Evolutionary conservation across 2,888 invertebrate genomes (phyloP), one percentile per base, ranked within the genome.

Genomic region (Philereme transversata): DNA sequence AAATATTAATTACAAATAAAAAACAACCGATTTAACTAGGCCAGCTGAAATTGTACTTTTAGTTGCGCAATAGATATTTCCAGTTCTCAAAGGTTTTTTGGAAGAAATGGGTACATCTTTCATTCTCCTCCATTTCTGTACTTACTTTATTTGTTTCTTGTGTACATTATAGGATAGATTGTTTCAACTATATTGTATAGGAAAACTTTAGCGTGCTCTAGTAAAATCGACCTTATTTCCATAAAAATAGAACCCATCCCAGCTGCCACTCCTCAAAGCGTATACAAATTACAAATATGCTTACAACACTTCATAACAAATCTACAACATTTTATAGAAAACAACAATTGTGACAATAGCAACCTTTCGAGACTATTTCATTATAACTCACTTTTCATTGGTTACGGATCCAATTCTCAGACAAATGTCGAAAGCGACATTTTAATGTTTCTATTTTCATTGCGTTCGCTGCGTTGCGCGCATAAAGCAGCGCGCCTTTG

Each of bases 281-380:
- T 51, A 58, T 51, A 41, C 36, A 48, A 10, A 4, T 47, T 33
- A 41, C 40, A 40, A 40, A 71, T 75, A 76, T 74, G 81, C 78
- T 4, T 83, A 79, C 79, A 81, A 78, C 82, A 82, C 83, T 77
- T 75, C 68, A 81, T 72, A 80, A 79, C 76, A 79, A 48, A 40
- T 72, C 70, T 51, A 60, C 60, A 59, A 56, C 52, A 57, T 53
- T 51, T 55, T n/a, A 47, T 53, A 61, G 22, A 40, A 35, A 60
- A 60, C 40, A 55, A 59, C 47, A 51, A 57, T 57, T 57, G 65
- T 62, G 54, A 60, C 49, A 0, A 36, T 50, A 51, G 46, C 46
- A 67, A 70, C 74, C 64, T 71, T 63, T 90, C 4, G 4, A 40
- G 40, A 40, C 40, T 40, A 40, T 40, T 8, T 40, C 22, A 22